These are phyloP conservation scores for Falco novaeseelandiae DNA, from an alignment of 2,797 vertebrate genomes.

Conservation along the genomic window DNA sequence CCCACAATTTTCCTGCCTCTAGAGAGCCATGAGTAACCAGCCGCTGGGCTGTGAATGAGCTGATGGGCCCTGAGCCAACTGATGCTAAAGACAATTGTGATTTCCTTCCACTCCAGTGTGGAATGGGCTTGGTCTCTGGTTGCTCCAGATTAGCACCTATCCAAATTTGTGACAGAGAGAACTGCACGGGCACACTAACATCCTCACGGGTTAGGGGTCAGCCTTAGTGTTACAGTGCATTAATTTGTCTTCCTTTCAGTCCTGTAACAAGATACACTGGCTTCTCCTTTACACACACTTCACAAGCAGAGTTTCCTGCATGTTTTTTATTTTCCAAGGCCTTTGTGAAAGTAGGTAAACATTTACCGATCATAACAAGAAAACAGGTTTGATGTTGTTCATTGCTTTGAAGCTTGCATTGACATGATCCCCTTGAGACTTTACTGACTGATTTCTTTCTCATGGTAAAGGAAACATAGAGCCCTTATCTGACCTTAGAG, in stretches of 20 bases:
- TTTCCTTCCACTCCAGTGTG: neutral
- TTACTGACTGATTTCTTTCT: constrained; percentile 29
- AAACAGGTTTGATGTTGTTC: neutral
- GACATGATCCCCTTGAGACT: neutral
- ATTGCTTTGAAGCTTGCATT: neutral
- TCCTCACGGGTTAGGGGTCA: neutral
- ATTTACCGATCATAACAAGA: neutral
- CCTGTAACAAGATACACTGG: neutral
- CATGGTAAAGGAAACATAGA: constrained; percentile 19
- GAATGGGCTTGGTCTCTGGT: neutral
- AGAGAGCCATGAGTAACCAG: neutral
- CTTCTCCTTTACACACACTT: neutral
- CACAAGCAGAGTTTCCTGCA: neutral
- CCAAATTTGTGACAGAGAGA: neutral
- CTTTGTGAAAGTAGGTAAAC: constrained; percentile 19
- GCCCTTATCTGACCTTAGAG: constrained; percentile 1
- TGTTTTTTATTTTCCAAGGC: constrained; percentile 31
- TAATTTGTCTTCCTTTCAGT: neutral
- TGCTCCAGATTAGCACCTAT: neutral
- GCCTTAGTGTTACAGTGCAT: neutral
- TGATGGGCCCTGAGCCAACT: neutral
- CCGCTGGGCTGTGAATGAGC: neutral
- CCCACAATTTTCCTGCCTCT: neutral
- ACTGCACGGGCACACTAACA: neutral
- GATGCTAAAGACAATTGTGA: neutral